A percentile compares a stretch with the other conserved stretches of the same genome.
These are phyloP conservation scores for Notechis scutatus DNA, from an alignment of 2,113 vertebrate species.

Conservation along the genomic window DNA sequence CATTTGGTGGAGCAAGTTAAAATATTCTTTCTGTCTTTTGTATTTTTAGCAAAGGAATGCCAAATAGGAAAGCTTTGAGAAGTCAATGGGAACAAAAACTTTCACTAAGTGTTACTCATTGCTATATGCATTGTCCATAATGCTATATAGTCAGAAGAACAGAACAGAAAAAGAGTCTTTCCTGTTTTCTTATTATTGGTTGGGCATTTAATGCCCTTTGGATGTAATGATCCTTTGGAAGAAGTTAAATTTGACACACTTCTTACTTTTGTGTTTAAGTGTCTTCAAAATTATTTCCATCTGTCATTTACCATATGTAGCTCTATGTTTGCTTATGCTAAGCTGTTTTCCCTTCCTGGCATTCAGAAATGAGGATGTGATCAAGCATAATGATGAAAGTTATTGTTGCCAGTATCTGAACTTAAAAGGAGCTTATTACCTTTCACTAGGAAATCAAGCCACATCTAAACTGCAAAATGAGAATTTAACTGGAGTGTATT, in stretches of 20 bases:
- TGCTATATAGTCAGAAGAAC: constrained; percentile 32
- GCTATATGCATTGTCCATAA: constrained; percentile 31
- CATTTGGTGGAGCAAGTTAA: constrained; percentile 36
- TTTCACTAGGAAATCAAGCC: background rate
- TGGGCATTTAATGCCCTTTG: constrained; percentile 48
- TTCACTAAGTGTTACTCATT: constrained; percentile 51
- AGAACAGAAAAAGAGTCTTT: constrained; percentile 31
- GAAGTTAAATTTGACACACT: constrained; percentile 40
- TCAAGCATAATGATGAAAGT: constrained; percentile 34
- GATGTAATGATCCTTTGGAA: constrained; percentile 41
- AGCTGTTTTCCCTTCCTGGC: constrained; percentile 10
- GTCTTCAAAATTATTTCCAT: constrained; percentile 39
- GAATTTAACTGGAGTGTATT: background rate
- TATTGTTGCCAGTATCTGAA: background rate
- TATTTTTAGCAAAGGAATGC: constrained; percentile 38
- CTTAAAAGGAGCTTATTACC: background rate
- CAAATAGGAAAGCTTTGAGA: constrained; percentile 46
- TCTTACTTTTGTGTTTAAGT: constrained; percentile 34
- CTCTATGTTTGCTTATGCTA: constrained; percentile 47
- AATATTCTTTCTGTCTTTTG: constrained; percentile 36
- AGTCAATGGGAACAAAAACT: constrained; percentile 39
- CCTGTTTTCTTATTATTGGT: constrained; percentile 36
- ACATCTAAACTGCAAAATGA: background rate
- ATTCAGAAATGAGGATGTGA: constrained; percentile 1
- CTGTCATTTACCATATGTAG: background rate